Evolutionary conservation across 2,797 vertebrate genomes (phyloP), one percentile per base, ranked within the genome.

Genomic region (Poliocrania exsul): DNA sequence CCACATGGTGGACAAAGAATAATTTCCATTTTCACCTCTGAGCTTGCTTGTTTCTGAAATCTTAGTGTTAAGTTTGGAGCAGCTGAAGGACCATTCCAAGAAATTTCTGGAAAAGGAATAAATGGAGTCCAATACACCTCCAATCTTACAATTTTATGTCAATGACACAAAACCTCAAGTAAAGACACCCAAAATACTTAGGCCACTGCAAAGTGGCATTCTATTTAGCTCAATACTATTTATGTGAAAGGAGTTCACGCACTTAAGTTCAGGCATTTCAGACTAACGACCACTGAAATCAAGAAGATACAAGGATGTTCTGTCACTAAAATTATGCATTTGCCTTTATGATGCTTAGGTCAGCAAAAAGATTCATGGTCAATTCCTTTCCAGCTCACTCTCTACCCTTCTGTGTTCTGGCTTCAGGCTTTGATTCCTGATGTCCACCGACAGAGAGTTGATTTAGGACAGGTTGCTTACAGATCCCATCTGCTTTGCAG

Each of bases 391-490:
- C 31, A 53, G 14, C 17, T 13, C 23, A 17, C 12, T 38, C 9
- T 72, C 58, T 54, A 35, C 11, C 4, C 5, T 73, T 65, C 51
- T 14, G 12, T 12, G 6, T 23, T 84, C 31, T 72, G 77, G 17
- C 50, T 37, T 51, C 35, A 33, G 20, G 21, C 16, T 72, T 90
- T 82, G 54, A 69, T 33, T 92, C 38, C 17, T 70, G 56, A 37
- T 70, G 31, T 35, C 80, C 62, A 40, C 54, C 73, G 74, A 84
- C n/a, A 72, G 40, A 64, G n/a, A 75, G 38, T 47, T 86, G 54
- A 50, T 94, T 90, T 86, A 85, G 69, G 77, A 93, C 49, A 74
- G 17, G 26, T 72, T 92, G 88, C 53, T 90, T 65, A 92, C 26
- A 53, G 29, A 77, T 69, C 42, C 71, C 42, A 50, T 69, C 70